Conservation (phyloP, 2,888 invertebrate genomes). For the Mesoligia furuncula region DNA sequence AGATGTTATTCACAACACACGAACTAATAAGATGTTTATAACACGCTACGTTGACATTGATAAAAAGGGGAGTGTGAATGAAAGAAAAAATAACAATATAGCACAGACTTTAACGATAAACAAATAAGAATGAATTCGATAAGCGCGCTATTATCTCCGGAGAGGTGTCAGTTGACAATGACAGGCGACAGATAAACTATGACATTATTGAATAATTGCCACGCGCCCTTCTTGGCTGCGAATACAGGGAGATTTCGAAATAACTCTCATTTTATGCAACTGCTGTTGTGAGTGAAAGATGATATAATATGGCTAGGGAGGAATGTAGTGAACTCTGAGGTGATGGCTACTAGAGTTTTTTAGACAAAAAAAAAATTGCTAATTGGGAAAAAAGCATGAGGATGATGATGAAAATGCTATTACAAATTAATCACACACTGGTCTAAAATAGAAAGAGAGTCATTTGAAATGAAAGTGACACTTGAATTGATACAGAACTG, state of each 20-base stretch:
- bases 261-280: conserved; percentile 1
- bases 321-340: neutral
- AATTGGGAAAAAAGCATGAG: neutral
- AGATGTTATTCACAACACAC: conserved; percentile 30
- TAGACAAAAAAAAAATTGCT: neutral
- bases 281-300: neutral
- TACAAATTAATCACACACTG: neutral
- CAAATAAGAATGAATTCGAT: conserved; percentile 54
- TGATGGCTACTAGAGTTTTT: neutral
- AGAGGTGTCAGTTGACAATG: conserved; percentile 63
- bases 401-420: neutral
- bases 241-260: conserved; percentile 17
- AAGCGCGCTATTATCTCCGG: conserved; percentile 41
- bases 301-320: neutral
- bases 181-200: conserved; percentile 60
- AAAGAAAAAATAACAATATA: conserved; percentile 40
- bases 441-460: neutral
- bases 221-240: conserved; percentile 52
- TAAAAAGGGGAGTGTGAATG: conserved; percentile 41
- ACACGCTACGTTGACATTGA: conserved; percentile 26
- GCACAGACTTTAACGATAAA: conserved; percentile 26
- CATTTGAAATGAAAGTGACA: neutral
- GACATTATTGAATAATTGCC: conserved; percentile 61
- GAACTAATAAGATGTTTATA: conserved; percentile 19
- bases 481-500: neutral